A percentile compares a stretch with the other conserved stretches of the same genome.
These are phyloP conservation scores for Drosophila melanosoma DNA, from an alignment of 2,888 invertebrate species.

Conservation along the genomic window DNA sequence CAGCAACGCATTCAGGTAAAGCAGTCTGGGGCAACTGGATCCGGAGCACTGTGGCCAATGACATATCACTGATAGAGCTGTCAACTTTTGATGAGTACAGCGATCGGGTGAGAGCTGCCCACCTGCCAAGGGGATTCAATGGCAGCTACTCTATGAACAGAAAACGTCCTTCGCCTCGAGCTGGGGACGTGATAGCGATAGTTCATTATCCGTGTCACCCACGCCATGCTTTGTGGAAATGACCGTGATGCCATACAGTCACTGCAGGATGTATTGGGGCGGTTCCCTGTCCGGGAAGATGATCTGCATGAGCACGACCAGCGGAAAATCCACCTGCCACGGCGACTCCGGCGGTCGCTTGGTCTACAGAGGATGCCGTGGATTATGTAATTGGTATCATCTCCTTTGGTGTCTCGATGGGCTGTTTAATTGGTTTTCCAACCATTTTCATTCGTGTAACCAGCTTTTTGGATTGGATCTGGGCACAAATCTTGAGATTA, in stretches of 20 bases:
- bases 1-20: constrained; percentile 42
- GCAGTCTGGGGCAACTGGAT: constrained; percentile 52
- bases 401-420: constrained; percentile 66
- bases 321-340: constrained; percentile 61
- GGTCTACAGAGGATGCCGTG: constrained; percentile 34
- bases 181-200: constrained; percentile 71
- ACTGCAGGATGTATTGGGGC: constrained; percentile 60
- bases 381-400: constrained; percentile 62
- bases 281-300: constrained; percentile 50
- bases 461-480: constrained; percentile 73
- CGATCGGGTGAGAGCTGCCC: constrained; percentile 45
- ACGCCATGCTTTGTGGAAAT: constrained; percentile 49
- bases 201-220: constrained; percentile 28
- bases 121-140: constrained; percentile 48
- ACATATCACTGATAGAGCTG: constrained; percentile 73
- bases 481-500: constrained; percentile 14
- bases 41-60: constrained; percentile 52
- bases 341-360: constrained; percentile 76
- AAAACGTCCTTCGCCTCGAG: constrained; percentile 68
- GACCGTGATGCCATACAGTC: constrained; percentile 51
- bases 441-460: constrained; percentile 71
- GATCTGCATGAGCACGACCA: constrained; percentile 63
- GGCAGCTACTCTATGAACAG: constrained; percentile 56
- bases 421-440: constrained; percentile 70
- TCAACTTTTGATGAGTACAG: constrained; percentile 37